These are phyloP conservation scores for Phaethornis superciliosus DNA, from an alignment of 2,113 vertebrate species.

Conservation along the genomic window DNA sequence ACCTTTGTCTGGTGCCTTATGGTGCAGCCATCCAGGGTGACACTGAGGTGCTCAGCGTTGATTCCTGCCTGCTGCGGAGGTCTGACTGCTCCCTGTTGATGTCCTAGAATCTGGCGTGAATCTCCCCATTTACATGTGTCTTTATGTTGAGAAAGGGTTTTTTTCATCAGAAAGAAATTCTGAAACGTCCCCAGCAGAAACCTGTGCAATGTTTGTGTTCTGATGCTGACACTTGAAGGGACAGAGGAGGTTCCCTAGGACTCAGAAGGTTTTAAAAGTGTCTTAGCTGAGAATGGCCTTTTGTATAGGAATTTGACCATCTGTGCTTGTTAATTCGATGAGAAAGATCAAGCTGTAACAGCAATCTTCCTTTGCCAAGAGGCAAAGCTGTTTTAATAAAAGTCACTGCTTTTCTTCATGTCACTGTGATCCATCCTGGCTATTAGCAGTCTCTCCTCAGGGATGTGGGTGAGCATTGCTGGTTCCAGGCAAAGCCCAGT, in stretches of 20 bases:
- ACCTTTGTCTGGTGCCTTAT: rapidly evolving
- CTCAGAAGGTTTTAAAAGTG: neutral
- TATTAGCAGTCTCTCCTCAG: neutral
- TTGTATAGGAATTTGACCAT: neutral
- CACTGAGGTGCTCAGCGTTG: rapidly evolving
- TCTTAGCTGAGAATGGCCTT: neutral
- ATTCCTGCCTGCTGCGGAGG: rapidly evolving
- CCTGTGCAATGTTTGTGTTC: neutral
- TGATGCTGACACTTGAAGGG: rapidly evolving
- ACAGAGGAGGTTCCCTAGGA: neutral
- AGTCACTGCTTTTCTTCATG: neutral
- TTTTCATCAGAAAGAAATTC: neutral
- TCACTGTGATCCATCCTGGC: neutral
- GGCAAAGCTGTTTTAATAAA: neutral
- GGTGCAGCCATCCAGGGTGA: neutral
- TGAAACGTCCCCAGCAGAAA: neutral
- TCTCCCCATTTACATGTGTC: no score
- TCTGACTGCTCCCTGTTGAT: neutral
- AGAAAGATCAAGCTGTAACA: neutral
- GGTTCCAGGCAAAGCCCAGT: neutral
- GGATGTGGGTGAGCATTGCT: neutral
- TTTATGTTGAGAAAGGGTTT: neutral
- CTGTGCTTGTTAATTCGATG: neutral
- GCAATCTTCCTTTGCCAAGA: neutral
- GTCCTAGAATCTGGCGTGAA: neutral